Evolutionary conservation across 2,797 vertebrate species (phyloP), one percentile per base, ranked within the genome.

Genomic region (Coregonus ussuriensis): DNA sequence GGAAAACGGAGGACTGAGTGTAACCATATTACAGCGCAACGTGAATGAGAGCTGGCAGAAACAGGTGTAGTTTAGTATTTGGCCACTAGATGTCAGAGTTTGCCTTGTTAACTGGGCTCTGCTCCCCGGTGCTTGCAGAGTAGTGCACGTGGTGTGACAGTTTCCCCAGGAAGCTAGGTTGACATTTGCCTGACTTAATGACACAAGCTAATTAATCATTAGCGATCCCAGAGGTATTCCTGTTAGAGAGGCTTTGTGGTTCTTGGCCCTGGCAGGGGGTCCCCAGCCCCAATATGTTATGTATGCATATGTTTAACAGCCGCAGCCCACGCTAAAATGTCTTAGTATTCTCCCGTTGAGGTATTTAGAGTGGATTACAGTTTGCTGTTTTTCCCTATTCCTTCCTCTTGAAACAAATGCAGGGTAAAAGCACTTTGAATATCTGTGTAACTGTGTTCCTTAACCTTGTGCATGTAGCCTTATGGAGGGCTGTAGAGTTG

Each of bases 181-280:
- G 96, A 97, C 96, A 97, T 98, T 97, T 97, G 96, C 95, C 96
- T 97, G 96, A 96, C 95, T 97, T 97, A 97, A 97, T 94, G 95
- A 97, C 95, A 96, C 95, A 93, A 95, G 92, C 96, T 99, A 98
- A 98, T 99, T 97, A 98, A 98, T 98, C 96, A 99, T 97, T 97
- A 98, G 96, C 85, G 93, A 95, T 97, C 96, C 96, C 96, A 94
- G 95, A 98, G 96, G 96, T 96, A 95, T 95, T 95, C 93, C 91
- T 93, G 91, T 94, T 95, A 95, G 95, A 96, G 95, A 95, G 93
- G 95, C 95, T 96, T 96, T 95, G 95, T 95, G 92, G 91, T 91
- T 94, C 92, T 94, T 96, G 91, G 84, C 91, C 96, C 79, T 96
- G 95, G 96, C 95, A 91, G 96, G 96, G 41, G 93, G 92, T 95